Evolutionary conservation across 2,888 invertebrate species (phyloP).

Genomic region (Microchrysa polita): DNA sequence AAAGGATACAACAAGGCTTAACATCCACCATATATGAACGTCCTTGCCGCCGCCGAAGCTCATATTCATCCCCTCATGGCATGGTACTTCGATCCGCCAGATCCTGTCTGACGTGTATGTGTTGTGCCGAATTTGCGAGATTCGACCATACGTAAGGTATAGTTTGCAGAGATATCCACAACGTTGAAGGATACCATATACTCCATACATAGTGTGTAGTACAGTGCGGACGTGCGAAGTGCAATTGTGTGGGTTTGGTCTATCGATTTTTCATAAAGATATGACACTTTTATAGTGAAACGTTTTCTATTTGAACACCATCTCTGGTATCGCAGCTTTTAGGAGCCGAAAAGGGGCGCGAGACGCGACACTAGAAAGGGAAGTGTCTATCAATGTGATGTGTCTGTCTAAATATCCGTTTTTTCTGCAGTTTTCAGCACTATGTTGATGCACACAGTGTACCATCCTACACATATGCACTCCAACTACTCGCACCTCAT

Average conservation of each 20-base stretch:
- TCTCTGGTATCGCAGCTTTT: background rate
- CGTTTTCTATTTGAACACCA: conserved; percentile 36
- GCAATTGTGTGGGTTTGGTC: conserved; percentile 40
- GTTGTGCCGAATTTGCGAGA: background rate
- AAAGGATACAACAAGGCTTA: conserved; percentile 42
- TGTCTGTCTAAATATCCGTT: conserved; percentile 13
- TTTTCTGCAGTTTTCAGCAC: too few species aligned
- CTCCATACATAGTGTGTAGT: too few species aligned
- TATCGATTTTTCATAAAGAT: conserved; percentile 51
- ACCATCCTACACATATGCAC: conserved; percentile 32
- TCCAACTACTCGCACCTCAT: conserved; percentile 3
- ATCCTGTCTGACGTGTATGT: background rate
- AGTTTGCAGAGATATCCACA: conserved; percentile 3
- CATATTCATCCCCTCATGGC: conserved; percentile 40
- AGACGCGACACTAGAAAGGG: conserved; percentile 21
- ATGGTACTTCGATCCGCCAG: background rate
- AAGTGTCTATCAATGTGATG: conserved; percentile 35
- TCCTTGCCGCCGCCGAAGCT: conserved; percentile 32
- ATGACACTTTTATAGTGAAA: conserved; percentile 48
- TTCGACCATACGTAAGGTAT: background rate
- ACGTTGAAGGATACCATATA: conserved; percentile 28
- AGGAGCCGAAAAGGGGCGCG: background rate
- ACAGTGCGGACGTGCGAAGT: conserved; percentile 15
- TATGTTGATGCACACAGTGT: background rate
- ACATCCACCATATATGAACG: too few species aligned